These are phyloP conservation scores for Esperia sulphurella DNA, from an alignment of 2,888 invertebrate genomes.

Conservation along the genomic window DNA sequence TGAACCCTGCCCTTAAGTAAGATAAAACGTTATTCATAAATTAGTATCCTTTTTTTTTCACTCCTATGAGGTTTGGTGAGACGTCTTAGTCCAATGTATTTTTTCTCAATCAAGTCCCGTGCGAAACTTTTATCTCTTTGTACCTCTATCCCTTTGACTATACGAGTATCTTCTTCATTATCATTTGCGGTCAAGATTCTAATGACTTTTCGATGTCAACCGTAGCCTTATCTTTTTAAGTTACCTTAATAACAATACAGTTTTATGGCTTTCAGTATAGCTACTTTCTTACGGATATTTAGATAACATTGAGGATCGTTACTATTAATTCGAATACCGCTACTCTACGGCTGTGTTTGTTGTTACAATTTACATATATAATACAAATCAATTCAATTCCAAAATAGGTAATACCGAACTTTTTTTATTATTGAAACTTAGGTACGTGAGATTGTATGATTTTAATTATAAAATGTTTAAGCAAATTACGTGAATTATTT, in stretches of 20 bases:
- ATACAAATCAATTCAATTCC: no score
- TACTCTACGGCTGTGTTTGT: no score
- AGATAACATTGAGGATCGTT: constrained; percentile 2
- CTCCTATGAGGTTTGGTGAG: no score
- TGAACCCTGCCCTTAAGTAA: no score
- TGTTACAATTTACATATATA: no score
- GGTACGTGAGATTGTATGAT: no score
- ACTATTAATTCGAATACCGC: constrained; percentile 2
- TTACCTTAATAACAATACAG: background rate
- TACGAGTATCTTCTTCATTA: constrained; percentile 25
- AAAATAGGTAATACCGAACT: no score
- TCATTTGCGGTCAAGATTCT: constrained; percentile 46
- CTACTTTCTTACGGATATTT: constrained; percentile 10
- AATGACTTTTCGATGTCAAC: constrained; percentile 50
- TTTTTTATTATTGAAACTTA: no score
- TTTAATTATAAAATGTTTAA: no score
- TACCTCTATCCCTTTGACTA: constrained; percentile 6
- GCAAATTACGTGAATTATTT: no score
- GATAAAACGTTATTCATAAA: no score
- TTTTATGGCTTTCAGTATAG: background rate
- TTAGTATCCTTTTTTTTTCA: no score
- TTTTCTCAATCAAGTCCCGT: constrained; percentile 7
- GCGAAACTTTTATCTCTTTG: constrained; percentile 9
- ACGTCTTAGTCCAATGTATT: background rate
- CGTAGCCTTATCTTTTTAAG: background rate